Evolutionary conservation across 2,888 invertebrate species (phyloP).

Genomic region (Catocala fraxini): DNA sequence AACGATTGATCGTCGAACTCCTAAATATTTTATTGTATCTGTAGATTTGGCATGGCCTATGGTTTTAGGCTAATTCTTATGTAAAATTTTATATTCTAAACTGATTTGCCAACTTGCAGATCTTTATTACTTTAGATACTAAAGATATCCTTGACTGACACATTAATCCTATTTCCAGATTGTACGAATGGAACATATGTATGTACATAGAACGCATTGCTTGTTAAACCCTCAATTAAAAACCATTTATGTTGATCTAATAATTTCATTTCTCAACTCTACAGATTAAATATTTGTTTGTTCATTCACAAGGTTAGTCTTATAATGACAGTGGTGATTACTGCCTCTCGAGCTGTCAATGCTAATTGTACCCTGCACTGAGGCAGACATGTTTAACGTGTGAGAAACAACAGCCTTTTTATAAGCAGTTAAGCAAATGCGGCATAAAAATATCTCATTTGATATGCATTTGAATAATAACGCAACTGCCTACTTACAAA

Average conservation of each 20-base stretch:
- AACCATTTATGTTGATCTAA: conserved; percentile 50
- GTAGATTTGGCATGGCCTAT: no score
- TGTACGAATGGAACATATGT: conserved; percentile 24
- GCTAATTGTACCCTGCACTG: conserved; percentile 36
- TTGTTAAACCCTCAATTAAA: conserved; percentile 43
- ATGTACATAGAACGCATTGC: conserved; percentile 14
- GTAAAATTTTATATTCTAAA: no score
- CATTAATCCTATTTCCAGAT: conserved; percentile 1
- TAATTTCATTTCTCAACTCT: conserved; percentile 44
- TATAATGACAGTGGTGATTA: conserved; percentile 46
- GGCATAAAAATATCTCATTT: neutral
- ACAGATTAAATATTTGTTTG: conserved; percentile 41
- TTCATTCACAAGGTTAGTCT: conserved; percentile 43
- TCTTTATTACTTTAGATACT: no score
- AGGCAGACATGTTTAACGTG: conserved; percentile 13
- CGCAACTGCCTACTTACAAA: neutral
- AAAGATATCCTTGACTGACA: no score
- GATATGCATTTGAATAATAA: neutral
- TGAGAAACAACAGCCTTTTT: conserved; percentile 7
- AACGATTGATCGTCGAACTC: no score
- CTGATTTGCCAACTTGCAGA: no score
- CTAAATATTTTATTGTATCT: no score
- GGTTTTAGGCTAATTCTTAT: no score
- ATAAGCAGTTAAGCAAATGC: neutral
- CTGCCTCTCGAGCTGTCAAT: conserved; percentile 42